Conservation (phyloP, 2,113 vertebrate species). For the Merops nubicus region DNA sequence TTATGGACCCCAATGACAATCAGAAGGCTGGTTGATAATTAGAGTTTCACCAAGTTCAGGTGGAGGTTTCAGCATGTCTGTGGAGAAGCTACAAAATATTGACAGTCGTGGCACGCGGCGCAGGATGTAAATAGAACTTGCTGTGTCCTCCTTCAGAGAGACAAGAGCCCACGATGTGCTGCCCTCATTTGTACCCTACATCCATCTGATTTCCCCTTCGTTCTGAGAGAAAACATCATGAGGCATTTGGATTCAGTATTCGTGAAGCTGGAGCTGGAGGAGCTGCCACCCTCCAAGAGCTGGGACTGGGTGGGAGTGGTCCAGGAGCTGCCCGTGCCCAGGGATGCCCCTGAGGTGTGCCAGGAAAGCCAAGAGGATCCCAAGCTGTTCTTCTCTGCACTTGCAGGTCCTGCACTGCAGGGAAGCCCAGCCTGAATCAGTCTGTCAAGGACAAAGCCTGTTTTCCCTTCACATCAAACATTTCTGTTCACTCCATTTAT, state of each 20-base stretch:
- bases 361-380: fast-evolving
- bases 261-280: fast-evolving
- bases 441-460: not conserved
- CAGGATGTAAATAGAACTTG: not conserved
- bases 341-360: not conserved
- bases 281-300: too few species aligned
- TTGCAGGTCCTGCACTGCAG: fast-evolving
- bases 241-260: not conserved
- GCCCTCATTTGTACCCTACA: slow-evolving; percentile 15
- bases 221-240: not conserved
- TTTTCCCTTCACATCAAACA: not conserved
- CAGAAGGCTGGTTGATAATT: not conserved
- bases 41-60: not conserved
- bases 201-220: not conserved
- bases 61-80: not conserved
- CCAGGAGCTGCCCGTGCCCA: fast-evolving
- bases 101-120: not conserved
- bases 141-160: not conserved
- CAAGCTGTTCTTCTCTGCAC: fast-evolving
- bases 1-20: not conserved
- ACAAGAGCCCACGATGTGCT: not conserved
- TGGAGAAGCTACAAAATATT: not conserved
- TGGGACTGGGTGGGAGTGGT: fast-evolving
- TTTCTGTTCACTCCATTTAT: not conserved
- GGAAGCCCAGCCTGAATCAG: not conserved